Evolutionary conservation across 2,113 vertebrate species (phyloP).

Genomic region (Macrotus californicus): DNA sequence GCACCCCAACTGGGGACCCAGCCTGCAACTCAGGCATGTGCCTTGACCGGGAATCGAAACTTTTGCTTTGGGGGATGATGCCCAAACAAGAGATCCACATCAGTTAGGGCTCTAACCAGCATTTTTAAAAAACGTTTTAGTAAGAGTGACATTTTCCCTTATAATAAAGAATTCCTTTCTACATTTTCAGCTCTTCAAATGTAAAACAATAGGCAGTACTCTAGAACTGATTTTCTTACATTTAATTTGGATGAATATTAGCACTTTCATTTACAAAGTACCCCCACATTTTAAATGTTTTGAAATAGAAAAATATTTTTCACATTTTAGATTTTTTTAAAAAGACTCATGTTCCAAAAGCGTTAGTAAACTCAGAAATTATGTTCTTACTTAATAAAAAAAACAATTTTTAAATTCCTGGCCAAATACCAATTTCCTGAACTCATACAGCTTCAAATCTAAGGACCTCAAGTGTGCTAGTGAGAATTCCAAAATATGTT

Average conservation of each 20-base stretch:
- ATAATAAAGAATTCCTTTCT: background rate
- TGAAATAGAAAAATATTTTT: background rate
- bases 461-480: conserved; percentile 4
- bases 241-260: background rate
- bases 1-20: too few relatives aligned
- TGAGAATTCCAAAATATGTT: conserved; percentile 51
- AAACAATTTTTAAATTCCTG: conserved; percentile 67
- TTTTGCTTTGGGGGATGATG: too few relatives aligned
- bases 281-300: background rate
- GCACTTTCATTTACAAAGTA: background rate
- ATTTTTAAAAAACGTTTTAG: background rate
- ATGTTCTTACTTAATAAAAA: conserved; percentile 62
- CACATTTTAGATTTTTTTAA: conserved; percentile 33
- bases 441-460: conserved; percentile 34
- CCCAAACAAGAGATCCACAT: too few relatives aligned
- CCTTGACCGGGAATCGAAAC: too few relatives aligned
- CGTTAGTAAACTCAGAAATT: conserved; percentile 58
- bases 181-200: background rate
- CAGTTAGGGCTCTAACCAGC: too few relatives aligned
- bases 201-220: background rate
- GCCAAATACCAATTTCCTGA: conserved; percentile 60
- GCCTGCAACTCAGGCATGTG: too few relatives aligned
- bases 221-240: background rate
- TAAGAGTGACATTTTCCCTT: background rate
- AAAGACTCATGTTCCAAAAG: conserved; percentile 10